Evolutionary conservation across 2,888 invertebrate genomes (phyloP), one percentile per base, ranked within the genome.

Genomic region (Meandrusa payeni): DNA sequence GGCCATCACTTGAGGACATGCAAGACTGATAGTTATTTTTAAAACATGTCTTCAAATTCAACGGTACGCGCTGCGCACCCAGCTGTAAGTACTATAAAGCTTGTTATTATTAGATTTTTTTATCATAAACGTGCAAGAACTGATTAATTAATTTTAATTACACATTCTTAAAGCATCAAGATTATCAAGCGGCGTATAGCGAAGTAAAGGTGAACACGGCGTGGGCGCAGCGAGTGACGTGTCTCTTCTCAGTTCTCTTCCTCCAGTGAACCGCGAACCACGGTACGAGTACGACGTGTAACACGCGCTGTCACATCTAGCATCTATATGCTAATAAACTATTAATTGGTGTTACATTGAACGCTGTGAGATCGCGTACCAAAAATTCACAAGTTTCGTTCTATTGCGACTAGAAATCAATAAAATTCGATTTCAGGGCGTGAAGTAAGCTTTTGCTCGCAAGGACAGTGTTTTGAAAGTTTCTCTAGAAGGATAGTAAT

Each of bases 211-310:
- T 85, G 78, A 82, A 77, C 64, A 63, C 67, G 65, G 77, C 80
- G 74, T 81, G 73, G 72, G 81, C 81, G 82, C 81, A 76, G 67
- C 71, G 58, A 64, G 76, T 81, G 83, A 82, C 85, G 83, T 83
- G 82, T 83, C 75, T 65, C 65, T 74, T 73, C 77, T 73, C 73
- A 69, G 67, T 74, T 77, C 73, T 59, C 63, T 73, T 69, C 64
- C 76, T 73, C 65, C 68, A 86, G 86, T 85, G 63, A 74, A 69
- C 75, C 79, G 80, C 76, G 76, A 66, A 64, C 68, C 63, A 63
- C 68, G 61, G 66, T 55, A 60, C 53, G 31, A 52, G 48, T 55
- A 59, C 56, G 52, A 69, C 72, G 71, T 64, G 55, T 49, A 37
- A 40, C 39, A 50, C 46, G 42, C 33, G 50, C 45, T 57, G 51